Conservation (phyloP, 2,113 vertebrate species). For the Melanotaenia duboulayi region DNA sequence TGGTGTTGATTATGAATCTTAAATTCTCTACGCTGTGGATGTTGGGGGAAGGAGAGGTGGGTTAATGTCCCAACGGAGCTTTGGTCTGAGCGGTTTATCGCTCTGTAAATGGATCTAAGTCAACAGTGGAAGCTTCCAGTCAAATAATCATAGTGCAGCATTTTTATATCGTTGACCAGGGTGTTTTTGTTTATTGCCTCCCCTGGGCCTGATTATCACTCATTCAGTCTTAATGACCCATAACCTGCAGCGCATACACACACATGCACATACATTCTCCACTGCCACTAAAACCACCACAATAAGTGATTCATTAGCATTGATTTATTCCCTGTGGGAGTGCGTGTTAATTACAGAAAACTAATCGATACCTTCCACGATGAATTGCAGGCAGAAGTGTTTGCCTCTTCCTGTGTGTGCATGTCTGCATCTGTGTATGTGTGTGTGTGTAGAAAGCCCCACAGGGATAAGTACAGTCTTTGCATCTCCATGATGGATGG, state of each 20-base stretch:
- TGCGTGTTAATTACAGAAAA: constrained; percentile 74
- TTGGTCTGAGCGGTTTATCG: constrained; percentile 2
- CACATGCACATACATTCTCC: neutral
- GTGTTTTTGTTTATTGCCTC: constrained; percentile 48
- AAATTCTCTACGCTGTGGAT: neutral
- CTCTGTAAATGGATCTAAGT: constrained; percentile 4
- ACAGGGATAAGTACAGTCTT: constrained; percentile 54
- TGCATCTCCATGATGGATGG: constrained; percentile 73
- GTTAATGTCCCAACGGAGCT: neutral
- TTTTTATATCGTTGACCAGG: constrained; percentile 33
- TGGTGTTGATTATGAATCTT: neutral
- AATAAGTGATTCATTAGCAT: constrained; percentile 61
- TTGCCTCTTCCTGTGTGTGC: constrained; percentile 26
- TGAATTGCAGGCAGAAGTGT: constrained; percentile 42
- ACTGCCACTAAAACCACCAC: constrained; percentile 7
- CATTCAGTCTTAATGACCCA: constrained; percentile 53
- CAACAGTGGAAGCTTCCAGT: neutral
- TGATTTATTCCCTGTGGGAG: constrained; percentile 62
- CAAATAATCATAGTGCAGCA: constrained; percentile 22
- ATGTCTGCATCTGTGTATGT: constrained; percentile 4
- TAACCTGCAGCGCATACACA: constrained; percentile 20
- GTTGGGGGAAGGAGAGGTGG: neutral
- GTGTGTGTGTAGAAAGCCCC: constrained; percentile 18
- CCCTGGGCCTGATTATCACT: constrained; percentile 46
- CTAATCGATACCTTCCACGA: constrained; percentile 73